Evolutionary conservation across 2,888 invertebrate species (phyloP).

Genomic region (Nasonovia ribisnigri): DNA sequence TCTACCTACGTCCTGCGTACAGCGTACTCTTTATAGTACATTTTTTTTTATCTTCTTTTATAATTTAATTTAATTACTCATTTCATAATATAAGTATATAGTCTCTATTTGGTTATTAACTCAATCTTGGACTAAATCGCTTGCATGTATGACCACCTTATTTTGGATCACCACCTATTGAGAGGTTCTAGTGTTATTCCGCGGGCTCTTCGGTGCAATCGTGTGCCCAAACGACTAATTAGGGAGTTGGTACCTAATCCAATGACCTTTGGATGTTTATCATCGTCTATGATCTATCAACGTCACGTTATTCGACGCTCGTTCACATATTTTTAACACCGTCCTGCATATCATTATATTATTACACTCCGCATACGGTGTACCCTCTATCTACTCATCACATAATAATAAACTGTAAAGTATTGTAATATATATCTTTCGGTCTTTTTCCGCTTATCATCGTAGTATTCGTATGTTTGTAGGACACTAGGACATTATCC

Average conservation of each 20-base stretch:
- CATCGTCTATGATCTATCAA: not conserved
- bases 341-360: not conserved
- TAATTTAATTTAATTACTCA: not conserved
- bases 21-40: too few species aligned
- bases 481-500: not conserved
- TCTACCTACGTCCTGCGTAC: too few species aligned
- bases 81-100: not conserved
- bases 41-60: not conserved
- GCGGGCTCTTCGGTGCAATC: not conserved
- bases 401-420: not conserved
- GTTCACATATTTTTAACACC: not conserved
- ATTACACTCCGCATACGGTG: not conserved
- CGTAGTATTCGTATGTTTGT: not conserved
- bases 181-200: not conserved
- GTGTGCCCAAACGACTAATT: not conserved
- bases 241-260: not conserved
- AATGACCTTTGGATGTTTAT: not conserved
- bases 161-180: not conserved
- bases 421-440: not conserved
- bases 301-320: not conserved
- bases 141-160: not conserved
- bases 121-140: not conserved
- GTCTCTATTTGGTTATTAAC: not conserved
- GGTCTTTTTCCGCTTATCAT: not conserved
- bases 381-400: not conserved